Evolutionary conservation across 2,888 invertebrate genomes (phyloP).

Genomic region (Cheilosia vernalis): DNA sequence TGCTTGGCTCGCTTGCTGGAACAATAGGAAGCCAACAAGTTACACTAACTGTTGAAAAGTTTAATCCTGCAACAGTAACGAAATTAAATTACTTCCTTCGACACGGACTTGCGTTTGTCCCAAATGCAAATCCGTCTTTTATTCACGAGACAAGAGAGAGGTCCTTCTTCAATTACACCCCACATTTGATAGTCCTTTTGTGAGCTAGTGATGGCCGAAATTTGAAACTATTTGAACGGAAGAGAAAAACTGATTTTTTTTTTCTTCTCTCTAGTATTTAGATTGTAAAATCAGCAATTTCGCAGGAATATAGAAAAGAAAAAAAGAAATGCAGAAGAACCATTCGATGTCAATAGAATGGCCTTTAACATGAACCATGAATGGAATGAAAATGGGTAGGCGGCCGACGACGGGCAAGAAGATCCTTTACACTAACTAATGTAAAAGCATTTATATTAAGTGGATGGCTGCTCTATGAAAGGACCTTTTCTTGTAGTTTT

Average conservation of each 20-base stretch:
- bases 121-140: conserved; percentile 64
- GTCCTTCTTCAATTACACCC: conserved; percentile 68
- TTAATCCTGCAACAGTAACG: conserved; percentile 71
- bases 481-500: conserved; percentile 69
- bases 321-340: conserved; percentile 19
- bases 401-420: conserved; percentile 7
- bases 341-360: conserved; percentile 67
- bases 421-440: conserved; percentile 61
- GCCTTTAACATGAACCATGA: conserved; percentile 49
- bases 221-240: conserved; percentile 65
- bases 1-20: conserved; percentile 37
- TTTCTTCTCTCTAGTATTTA: conserved; percentile 20
- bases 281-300: conserved; percentile 69
- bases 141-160: conserved; percentile 1
- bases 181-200: conserved; percentile 55
- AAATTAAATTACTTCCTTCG: conserved; percentile 68
- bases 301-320: conserved; percentile 42
- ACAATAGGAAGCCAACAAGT: conserved; percentile 74
- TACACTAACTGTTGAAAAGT: conserved; percentile 73
- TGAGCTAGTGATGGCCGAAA: conserved; percentile 64
- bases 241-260: conserved; percentile 26
- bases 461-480: conserved; percentile 68
- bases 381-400: neutral
- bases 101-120: conserved; percentile 41
- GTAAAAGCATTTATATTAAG: conserved; percentile 74